These are phyloP conservation scores for Drosophila paulistorum DNA, from an alignment of 1,140 invertebrate species.

Conservation along the genomic window DNA sequence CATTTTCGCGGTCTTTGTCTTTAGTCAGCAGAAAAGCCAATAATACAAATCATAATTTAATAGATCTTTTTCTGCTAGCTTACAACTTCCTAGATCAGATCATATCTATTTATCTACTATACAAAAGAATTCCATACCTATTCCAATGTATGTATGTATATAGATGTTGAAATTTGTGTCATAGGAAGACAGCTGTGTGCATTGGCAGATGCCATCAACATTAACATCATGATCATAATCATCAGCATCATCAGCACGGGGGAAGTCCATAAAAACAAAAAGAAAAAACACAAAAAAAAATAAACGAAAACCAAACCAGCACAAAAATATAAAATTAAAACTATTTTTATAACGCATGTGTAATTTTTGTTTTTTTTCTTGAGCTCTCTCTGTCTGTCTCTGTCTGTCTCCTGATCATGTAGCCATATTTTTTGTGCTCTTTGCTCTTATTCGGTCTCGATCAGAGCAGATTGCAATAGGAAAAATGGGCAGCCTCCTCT, in stretches of 20 bases:
- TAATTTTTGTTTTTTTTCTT: slow-evolving; percentile 34
- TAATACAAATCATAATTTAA: slow-evolving; percentile 74
- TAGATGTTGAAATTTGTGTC: slow-evolving; percentile 45
- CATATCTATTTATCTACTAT: slow-evolving; percentile 14
- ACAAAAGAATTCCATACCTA: slow-evolving; percentile 18
- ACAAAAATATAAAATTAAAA: slow-evolving; percentile 80
- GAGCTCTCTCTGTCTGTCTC: slow-evolving; percentile 1
- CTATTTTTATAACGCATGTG: slow-evolving; percentile 70
- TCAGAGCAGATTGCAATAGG: slow-evolving; percentile 43
- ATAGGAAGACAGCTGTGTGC: slow-evolving; percentile 75
- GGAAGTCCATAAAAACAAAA: slow-evolving; percentile 77
- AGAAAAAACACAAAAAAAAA: slow-evolving; percentile 38
- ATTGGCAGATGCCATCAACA: slow-evolving; percentile 66
- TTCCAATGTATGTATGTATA: slow-evolving; percentile 7
- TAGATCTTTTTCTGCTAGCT: slow-evolving; percentile 50
- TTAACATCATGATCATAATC: slow-evolving; percentile 33
- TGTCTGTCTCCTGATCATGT: not conserved
- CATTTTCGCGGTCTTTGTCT: slow-evolving; percentile 55
- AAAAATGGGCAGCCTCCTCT: slow-evolving; percentile 39
- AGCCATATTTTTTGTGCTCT: too few species aligned
- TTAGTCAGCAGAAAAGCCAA: slow-evolving; percentile 25
- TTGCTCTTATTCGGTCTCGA: slow-evolving; percentile 21
- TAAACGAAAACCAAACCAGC: slow-evolving; percentile 65
- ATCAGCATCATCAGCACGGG: slow-evolving; percentile 62
- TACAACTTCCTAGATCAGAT: slow-evolving; percentile 69